Conservation (phyloP, 1,140 invertebrate species). For the Lamellibrachia luymesi region DNA sequence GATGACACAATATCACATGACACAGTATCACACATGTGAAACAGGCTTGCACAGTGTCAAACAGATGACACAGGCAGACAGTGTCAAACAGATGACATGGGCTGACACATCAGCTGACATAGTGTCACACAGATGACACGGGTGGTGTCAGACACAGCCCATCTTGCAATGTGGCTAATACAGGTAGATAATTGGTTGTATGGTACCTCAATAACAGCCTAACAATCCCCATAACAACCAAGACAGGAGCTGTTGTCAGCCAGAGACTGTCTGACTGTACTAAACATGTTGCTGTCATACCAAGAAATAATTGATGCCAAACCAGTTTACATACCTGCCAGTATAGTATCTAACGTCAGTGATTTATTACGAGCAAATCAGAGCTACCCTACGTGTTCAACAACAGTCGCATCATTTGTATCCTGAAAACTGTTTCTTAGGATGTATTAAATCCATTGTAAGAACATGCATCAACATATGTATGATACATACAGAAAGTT, state of each 20-base stretch:
- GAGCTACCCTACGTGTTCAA: neutral
- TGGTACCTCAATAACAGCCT: neutral
- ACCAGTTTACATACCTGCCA: neutral
- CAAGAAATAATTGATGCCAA: neutral
- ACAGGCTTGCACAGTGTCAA: no score
- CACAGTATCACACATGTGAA: no score
- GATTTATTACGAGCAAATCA: neutral
- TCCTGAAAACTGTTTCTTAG: neutral
- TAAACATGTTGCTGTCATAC: neutral
- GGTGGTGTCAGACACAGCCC: no score
- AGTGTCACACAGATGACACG: neutral
- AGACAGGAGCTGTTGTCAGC: neutral
- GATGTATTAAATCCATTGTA: neutral
- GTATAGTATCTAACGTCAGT: neutral
- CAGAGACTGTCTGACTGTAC: neutral
- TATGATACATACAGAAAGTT: neutral
- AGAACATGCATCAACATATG: neutral
- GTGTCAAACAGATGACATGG: no score
- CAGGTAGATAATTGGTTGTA: neutral
- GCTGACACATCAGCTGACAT: neutral
- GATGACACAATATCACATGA: no score
- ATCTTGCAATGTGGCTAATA: neutral
- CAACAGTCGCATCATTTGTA: neutral
- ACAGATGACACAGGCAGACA: no score
- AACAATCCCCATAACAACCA: neutral